Percentiles rank a stretch among this genome's conserved stretches.
Conservation (phyloP, 2,113 vertebrate species). For the Asarcornis scutulata region DNA sequence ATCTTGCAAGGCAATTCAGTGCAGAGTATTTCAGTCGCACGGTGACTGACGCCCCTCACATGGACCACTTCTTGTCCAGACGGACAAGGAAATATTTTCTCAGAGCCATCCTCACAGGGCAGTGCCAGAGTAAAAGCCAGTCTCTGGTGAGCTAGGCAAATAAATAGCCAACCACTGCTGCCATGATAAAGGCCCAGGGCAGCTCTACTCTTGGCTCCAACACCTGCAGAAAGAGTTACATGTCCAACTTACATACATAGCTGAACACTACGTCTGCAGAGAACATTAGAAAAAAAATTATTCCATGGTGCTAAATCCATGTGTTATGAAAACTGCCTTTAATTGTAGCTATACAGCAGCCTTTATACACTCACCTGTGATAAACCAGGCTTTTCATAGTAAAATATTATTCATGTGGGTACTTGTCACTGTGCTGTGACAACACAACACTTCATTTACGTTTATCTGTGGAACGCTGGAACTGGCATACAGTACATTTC, state of each 20-base stretch:
- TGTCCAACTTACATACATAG: not conserved
- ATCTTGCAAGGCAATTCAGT: not conserved
- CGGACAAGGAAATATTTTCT: not conserved
- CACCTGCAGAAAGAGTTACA: not conserved
- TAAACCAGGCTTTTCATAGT: not conserved
- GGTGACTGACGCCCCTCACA: not conserved
- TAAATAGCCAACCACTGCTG: not conserved
- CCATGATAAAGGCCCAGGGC: not conserved
- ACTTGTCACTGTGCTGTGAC: not conserved
- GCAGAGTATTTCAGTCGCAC: not conserved
- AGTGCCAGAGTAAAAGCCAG: not conserved
- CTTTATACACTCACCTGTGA: not conserved
- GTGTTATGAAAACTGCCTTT: not conserved
- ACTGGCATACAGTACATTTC: not conserved
- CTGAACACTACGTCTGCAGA: not conserved
- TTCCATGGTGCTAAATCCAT: not conserved
- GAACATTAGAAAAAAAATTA: not conserved
- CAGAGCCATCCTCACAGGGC: not conserved
- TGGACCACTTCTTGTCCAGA: not conserved
- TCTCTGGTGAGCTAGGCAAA: not conserved
- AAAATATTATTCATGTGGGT: not conserved
- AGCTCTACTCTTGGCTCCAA: fast-evolving
- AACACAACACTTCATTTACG: not conserved
- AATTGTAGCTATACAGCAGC: not conserved
- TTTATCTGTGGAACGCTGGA: not conserved